These are phyloP conservation scores for Smutsia gigantea DNA, from an alignment of 2,797 vertebrate species.

Conservation along the genomic window DNA sequence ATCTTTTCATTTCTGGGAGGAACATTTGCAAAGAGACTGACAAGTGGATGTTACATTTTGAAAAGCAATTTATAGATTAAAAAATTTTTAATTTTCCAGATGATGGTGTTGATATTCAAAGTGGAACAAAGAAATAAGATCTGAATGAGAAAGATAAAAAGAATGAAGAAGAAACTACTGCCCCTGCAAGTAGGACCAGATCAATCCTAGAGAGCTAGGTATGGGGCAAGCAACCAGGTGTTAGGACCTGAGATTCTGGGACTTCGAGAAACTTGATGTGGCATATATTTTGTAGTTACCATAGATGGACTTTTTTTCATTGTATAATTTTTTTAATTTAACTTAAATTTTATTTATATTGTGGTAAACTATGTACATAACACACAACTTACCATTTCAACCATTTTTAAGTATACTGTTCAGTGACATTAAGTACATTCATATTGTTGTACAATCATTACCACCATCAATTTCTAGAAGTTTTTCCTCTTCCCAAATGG, in stretches of 20 bases:
- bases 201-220: constrained; percentile 98
- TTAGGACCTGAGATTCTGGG: background rate
- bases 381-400: too few species aligned
- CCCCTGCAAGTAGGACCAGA: constrained; percentile 90
- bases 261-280: background rate
- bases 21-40: background rate
- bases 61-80: constrained; percentile 39
- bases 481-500: too few species aligned
- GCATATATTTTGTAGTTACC: background rate
- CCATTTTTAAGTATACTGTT: too few species aligned
- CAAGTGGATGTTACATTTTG: background rate
- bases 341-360: too few species aligned
- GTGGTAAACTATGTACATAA: too few species aligned
- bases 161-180: constrained; percentile 93
- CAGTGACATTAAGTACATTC: too few species aligned
- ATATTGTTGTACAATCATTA: too few species aligned
- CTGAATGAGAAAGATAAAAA: constrained; percentile 97
- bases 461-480: too few species aligned
- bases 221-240: constrained; percentile 98
- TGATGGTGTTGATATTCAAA: constrained; percentile 93
- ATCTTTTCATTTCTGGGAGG: constrained; percentile 14
- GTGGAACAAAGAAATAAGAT: constrained; percentile 95
- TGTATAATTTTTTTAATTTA: background rate
- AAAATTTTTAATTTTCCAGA: constrained; percentile 85
- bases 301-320: background rate